Conservation (phyloP, 2,113 vertebrate species). For the Urocitellus parryii region DNA sequence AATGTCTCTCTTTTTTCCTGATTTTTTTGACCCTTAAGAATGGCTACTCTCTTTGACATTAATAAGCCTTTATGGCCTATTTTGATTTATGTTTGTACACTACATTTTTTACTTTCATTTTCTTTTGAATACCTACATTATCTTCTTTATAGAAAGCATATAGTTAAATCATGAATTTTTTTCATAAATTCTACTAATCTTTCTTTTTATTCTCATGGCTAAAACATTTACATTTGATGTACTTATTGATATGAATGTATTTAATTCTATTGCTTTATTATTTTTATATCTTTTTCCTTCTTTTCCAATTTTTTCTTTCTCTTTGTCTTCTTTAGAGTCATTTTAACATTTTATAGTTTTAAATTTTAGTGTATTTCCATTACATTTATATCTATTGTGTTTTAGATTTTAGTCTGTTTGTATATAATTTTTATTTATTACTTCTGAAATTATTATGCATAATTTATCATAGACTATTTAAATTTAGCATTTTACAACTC, state of each 20-base stretch:
- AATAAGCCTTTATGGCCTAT: background rate
- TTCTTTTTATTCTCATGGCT: background rate
- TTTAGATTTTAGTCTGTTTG: background rate
- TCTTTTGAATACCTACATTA: background rate
- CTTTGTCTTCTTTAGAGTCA: background rate
- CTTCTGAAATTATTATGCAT: background rate
- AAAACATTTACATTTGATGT: background rate
- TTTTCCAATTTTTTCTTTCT: background rate
- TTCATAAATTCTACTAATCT: background rate
- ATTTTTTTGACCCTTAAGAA: background rate
- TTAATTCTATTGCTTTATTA: background rate
- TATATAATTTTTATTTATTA: background rate
- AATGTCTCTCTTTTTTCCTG: background rate
- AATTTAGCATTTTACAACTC: background rate
- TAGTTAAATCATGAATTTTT: background rate
- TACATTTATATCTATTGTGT: background rate
- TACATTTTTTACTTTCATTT: background rate
- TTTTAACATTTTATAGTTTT: background rate
- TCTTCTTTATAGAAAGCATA: background rate
- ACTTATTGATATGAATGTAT: background rate
- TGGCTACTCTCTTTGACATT: background rate
- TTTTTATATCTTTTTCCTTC: background rate
- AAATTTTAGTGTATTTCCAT: background rate
- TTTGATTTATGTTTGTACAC: background rate
- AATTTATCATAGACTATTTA: background rate